A percentile compares a stretch with the other conserved stretches of the same genome.
Evolutionary conservation across 1,140 invertebrate genomes (phyloP).

Genomic region (Saccostrea glomerata): DNA sequence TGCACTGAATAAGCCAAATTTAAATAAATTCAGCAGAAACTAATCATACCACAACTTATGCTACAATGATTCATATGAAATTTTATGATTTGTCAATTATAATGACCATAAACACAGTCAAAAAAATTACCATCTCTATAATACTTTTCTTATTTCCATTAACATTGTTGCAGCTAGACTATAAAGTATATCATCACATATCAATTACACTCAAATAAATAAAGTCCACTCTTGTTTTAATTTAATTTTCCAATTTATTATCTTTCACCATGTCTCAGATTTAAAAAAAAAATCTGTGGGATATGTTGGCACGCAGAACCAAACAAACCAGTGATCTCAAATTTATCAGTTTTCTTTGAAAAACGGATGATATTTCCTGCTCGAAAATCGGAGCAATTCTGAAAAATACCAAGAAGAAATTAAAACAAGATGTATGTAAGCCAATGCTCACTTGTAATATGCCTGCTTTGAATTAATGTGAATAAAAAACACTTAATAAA

Average conservation of each 20-base stretch:
- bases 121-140: background rate
- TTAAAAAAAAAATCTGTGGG: slow-evolving; percentile 23
- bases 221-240: background rate
- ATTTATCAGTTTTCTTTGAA: slow-evolving; percentile 42
- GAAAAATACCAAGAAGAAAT: slow-evolving; percentile 18
- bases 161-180: no score
- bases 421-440: no score
- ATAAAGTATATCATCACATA: no score
- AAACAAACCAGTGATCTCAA: slow-evolving; percentile 48
- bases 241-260: background rate
- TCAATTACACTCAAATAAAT: background rate
- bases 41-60: background rate
- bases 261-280: slow-evolving; percentile 45
- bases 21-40: background rate
- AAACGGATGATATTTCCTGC: slow-evolving; percentile 42
- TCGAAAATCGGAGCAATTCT: slow-evolving; percentile 47
- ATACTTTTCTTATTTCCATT: slow-evolving; percentile 5
- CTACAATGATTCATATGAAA: background rate
- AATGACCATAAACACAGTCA: no score
- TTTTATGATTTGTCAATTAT: no score
- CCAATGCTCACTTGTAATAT: no score
- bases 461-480: no score
- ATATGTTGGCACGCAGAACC: slow-evolving; percentile 47
- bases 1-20: slow-evolving; percentile 3
- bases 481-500: no score